A percentile compares a stretch with the other conserved stretches of the same genome.
phyloP scores from a whole-genome alignment of 2,113 vertebrate genomes.

The Cyprinus carpio region DNA sequence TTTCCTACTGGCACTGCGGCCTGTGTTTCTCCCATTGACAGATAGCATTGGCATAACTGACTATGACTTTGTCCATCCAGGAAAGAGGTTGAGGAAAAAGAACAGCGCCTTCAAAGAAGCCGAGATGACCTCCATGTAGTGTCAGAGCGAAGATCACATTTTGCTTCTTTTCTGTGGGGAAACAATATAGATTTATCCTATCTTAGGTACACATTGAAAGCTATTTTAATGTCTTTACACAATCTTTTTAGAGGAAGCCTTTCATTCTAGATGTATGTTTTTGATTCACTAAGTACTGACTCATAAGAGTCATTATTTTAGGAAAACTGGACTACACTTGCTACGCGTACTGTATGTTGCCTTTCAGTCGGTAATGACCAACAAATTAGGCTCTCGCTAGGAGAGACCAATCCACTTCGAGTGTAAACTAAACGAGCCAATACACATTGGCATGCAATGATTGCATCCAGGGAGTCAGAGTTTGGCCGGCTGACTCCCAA shows the following conservation, averaged over 20 bases:
- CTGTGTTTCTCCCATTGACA: slow-evolving; percentile 87
- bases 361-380: too few relatives aligned
- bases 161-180: slow-evolving; percentile 81
- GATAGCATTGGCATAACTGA: slow-evolving; percentile 87
- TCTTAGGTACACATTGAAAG: background rate
- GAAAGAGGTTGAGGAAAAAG: slow-evolving; percentile 92
- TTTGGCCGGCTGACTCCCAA: too few relatives aligned
- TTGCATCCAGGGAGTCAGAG: too few relatives aligned
- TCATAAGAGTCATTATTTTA: slow-evolving; percentile 1
- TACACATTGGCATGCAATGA: too few relatives aligned
- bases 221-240: background rate
- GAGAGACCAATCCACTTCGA: too few relatives aligned
- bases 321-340: background rate
- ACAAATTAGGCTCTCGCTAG: too few relatives aligned
- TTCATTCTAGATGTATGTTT: background rate
- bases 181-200: background rate
- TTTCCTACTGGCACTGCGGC: slow-evolving; percentile 72
- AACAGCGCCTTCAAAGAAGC: slow-evolving; percentile 94
- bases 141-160: slow-evolving; percentile 90
- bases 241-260: background rate
- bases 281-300: background rate
- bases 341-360: background rate
- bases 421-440: too few relatives aligned
- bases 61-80: slow-evolving; percentile 97
- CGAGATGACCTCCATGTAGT: slow-evolving; percentile 92